phyloP scores from a whole-genome alignment of 2,113 vertebrate species.

The Myrmecophaga tridactyla region DNA sequence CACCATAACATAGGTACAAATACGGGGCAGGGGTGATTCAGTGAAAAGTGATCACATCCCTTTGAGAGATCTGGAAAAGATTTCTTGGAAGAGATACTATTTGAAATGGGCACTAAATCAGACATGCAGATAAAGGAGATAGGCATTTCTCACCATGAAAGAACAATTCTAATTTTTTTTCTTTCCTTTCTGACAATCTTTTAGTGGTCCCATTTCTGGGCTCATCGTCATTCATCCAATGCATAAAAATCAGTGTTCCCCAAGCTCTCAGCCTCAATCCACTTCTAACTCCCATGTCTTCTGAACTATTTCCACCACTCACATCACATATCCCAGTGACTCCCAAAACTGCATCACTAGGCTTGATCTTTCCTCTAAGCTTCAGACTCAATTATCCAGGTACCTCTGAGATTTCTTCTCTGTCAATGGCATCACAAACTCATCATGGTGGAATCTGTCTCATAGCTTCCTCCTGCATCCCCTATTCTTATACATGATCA shows the following conservation, averaged over 20 bases:
- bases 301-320: background rate
- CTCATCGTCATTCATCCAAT: background rate
- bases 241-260: background rate
- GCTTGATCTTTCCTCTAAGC: background rate
- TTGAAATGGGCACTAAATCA: background rate
- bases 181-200: background rate
- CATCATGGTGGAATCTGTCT: background rate
- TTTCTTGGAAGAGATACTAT: background rate
- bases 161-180: background rate
- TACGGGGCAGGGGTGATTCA: background rate
- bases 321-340: background rate
- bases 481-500: background rate
- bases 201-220: background rate
- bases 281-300: background rate
- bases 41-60: background rate
- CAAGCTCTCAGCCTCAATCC: background rate
- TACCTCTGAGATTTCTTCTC: background rate
- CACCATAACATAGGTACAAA: background rate
- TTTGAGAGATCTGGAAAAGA: background rate
- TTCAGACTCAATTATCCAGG: background rate
- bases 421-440: background rate
- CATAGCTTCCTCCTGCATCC: background rate
- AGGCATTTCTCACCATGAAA: background rate
- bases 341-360: background rate
- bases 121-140: background rate